Percentiles rank a stretch among this genome's conserved stretches.
Evolutionary conservation across 1,140 invertebrate species (phyloP).

Genomic region (Magallana ariakensis): DNA sequence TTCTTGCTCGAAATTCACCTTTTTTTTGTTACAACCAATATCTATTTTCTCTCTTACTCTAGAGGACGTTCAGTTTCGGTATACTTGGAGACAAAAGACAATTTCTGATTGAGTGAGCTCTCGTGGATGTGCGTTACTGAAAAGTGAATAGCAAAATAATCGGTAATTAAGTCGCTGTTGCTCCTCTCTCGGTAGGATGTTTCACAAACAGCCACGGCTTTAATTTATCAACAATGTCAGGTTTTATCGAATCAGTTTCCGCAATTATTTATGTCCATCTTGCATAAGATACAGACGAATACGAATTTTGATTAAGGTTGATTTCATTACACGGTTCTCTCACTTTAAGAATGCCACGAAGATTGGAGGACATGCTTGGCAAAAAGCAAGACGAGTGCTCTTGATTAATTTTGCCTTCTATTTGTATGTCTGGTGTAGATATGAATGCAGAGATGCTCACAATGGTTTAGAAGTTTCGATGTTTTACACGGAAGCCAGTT

Average conservation of each 20-base stretch:
- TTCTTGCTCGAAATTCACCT: neutral
- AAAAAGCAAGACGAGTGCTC: neutral
- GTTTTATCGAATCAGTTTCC: conserved; percentile 32
- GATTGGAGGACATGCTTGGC: conserved; percentile 26
- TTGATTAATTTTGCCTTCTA: conserved; percentile 31
- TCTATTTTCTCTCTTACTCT: neutral
- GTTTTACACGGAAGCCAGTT: neutral
- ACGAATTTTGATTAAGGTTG: conserved; percentile 26
- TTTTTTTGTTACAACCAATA: conserved; percentile 27
- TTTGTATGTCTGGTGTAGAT: neutral
- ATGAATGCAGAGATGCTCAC: neutral
- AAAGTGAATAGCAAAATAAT: neutral
- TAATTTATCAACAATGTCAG: conserved; percentile 38
- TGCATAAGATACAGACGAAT: conserved; percentile 23
- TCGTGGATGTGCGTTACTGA: neutral
- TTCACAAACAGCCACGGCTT: conserved; percentile 26
- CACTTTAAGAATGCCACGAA: conserved; percentile 23
- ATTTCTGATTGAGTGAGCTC: neutral
- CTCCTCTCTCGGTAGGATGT: neutral
- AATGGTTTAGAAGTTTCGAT: neutral
- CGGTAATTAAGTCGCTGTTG: conserved; percentile 20
- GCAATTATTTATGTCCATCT: conserved; percentile 30
- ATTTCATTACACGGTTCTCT: conserved; percentile 24
- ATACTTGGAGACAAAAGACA: neutral
- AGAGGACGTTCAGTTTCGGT: neutral